Base-by-base conservation (phyloP, 2,888 invertebrate species). In the Elysia crispata region DNA sequence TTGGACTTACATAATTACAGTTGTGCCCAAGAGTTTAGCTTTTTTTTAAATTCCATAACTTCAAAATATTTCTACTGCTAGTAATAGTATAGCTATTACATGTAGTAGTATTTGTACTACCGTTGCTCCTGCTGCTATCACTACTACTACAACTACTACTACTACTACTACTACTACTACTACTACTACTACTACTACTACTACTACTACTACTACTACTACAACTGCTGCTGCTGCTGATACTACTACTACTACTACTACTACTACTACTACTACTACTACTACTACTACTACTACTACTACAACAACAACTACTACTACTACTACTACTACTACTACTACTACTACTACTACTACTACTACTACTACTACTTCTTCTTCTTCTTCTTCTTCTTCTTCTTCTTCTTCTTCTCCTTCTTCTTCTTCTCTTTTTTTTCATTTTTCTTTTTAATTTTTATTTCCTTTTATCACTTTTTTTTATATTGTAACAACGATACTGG, bases 221-320 rank as follows among this genome's bases (percentile, higher is more conserved):
- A n/a, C n/a, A n/a, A n/a, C n/a, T n/a, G n/a, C n/a, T n/a, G n/a
- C n/a, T n/a, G n/a, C n/a, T n/a, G n/a, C n/a, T n/a, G n/a, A n/a
- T n/a, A n/a, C n/a, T n/a, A n/a, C n/a, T n/a, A n/a, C n/a, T n/a
- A n/a, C n/a, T n/a, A n/a, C n/a, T n/a, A n/a, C 31, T 70, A 31
- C 31, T 70, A 70, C 31, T 41, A 70, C 31, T 70, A 70, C 31
- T 70, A 70, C 31, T 70, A 15, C 31, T 70, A 70, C 31, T 70
- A 70, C 31, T 70, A 70, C 31, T 70, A 70, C 30, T 70, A 31
- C 31, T 3, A 30, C 5, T 70, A 8, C 15, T 70, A 1, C 5
- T 70, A 15, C 3, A 30, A 31, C 20, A 30, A 31, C n/a, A 30
- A 30, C n/a, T 31, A 30, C n/a, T n/a, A 30, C 33, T 41, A 3